Conservation (phyloP, 2,113 vertebrate genomes). For the Callipepla californica region DNA sequence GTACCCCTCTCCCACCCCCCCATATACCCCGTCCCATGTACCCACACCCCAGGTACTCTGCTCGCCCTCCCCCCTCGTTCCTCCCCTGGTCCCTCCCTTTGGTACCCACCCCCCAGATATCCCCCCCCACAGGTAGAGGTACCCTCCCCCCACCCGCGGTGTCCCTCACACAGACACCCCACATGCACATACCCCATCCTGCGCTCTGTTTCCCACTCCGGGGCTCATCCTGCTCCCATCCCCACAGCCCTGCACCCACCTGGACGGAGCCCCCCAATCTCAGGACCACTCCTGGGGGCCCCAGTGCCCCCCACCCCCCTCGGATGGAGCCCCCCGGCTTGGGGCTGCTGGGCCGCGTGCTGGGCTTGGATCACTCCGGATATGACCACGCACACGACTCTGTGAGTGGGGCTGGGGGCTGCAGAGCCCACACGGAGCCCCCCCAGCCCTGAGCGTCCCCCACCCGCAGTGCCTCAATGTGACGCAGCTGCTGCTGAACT, state of each 20-base stretch:
- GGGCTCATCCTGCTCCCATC: accelerated
- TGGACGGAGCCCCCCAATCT: background rate
- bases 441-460: background rate
- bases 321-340: constrained; percentile 10
- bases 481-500: constrained; percentile 84
- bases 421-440: too few relatives aligned
- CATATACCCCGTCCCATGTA: too few relatives aligned
- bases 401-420: constrained; percentile 68
- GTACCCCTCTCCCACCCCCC: too few relatives aligned
- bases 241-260: background rate
- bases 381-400: constrained; percentile 82
- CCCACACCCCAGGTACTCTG: too few relatives aligned
- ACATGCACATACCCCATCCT: background rate
- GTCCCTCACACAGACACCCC: too few relatives aligned
- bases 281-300: background rate
- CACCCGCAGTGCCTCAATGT: constrained; percentile 83
- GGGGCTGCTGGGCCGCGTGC: constrained; percentile 71
- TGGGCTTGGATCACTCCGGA: constrained; percentile 76
- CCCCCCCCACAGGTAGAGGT: too few relatives aligned
- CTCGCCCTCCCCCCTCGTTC: too few relatives aligned
- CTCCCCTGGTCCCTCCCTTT: too few relatives aligned
- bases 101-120: too few relatives aligned
- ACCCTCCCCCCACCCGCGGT: too few relatives aligned
- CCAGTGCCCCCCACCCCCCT: background rate
- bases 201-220: background rate